These are phyloP conservation scores for Pipra filicauda DNA, from an alignment of 2,113 vertebrate genomes.

Conservation along the genomic window DNA sequence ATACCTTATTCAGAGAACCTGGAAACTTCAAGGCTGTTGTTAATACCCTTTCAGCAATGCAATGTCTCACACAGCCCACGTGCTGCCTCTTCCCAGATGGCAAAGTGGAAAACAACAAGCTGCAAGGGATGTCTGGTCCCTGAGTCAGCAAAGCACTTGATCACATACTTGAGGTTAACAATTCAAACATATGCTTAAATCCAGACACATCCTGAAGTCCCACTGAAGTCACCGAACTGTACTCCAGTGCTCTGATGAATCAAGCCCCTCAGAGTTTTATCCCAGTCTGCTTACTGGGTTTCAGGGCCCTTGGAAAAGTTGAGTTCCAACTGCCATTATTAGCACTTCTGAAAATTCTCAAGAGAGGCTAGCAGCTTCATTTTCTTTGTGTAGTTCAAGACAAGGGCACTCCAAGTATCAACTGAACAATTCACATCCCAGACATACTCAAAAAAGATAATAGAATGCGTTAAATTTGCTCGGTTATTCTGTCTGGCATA, in stretches of 20 bases:
- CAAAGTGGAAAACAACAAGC: slow-evolving; percentile 55
- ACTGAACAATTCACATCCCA: background rate
- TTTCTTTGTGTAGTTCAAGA: background rate
- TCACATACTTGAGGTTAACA: slow-evolving; percentile 9
- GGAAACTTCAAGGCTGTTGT: slow-evolving; percentile 9
- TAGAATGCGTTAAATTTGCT: background rate
- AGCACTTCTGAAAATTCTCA: background rate
- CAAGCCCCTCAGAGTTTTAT: background rate
- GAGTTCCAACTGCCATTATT: background rate
- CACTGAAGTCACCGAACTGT: background rate
- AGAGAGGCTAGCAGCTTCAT: background rate
- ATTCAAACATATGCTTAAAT: slow-evolving; percentile 18
- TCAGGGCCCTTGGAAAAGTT: background rate
- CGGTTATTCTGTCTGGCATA: background rate
- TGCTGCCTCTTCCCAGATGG: slow-evolving; percentile 52
- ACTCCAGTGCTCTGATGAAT: background rate
- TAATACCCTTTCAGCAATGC: background rate
- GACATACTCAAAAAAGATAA: background rate
- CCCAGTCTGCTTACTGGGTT: background rate
- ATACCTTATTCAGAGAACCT: background rate
- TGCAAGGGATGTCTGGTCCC: slow-evolving; percentile 29
- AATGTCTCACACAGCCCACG: slow-evolving; percentile 47
- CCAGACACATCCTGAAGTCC: background rate
- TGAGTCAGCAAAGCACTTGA: slow-evolving; percentile 45
- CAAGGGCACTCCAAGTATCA: background rate